Base-by-base conservation (phyloP, 2,888 invertebrate genomes). In the Timandra comae region DNA sequence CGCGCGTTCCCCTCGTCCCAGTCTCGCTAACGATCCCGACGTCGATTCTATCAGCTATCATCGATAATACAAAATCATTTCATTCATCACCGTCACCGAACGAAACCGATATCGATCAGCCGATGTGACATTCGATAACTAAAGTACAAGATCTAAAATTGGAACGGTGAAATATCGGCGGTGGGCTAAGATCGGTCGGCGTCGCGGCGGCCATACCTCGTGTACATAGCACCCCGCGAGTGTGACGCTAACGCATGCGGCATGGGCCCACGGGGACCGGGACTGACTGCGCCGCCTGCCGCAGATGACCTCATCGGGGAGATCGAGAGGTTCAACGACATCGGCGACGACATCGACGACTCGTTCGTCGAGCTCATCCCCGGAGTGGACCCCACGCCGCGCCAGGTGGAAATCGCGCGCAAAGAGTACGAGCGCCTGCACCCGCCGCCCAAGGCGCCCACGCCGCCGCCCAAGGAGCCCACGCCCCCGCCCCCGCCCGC, bases 291-390 rank as follows among this genome's bases (percentile, higher is more conserved):
- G 52, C 51, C 51, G 61, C 61, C 66, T 75, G 69, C 62, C 87
- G 65, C 90, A 94, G 94, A 94, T 90, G 94, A 94, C 73, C 89
- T 93, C 87, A 93, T 94, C 86, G 87, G 85, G 70, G 93, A 93
- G 84, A 96, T 93, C 88, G 96, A 97, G 89, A 91, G 91, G 84
- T 97, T 91, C 91, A 96, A 95, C 87, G 90, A 92, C 77, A 94
- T 98, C 86, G 94, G 94, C 62, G 94, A 96, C 79, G 96, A 94
- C 87, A 90, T 98, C 89, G 97, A 97, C 87, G 89, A 91, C 76
- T 96, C 97, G 56, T 96, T 97, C 89, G 91, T 94, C 68, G 96
- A 97, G 79, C 86, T 91, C 58, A 88, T 90, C 75, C 88, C 88
- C 34, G 89, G 88, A 56, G 87, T 89, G 49, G 81, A 86, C 56